These are phyloP conservation scores for Malacoctenus gilli DNA, from an alignment of 2,797 vertebrate genomes.

Conservation along the genomic window DNA sequence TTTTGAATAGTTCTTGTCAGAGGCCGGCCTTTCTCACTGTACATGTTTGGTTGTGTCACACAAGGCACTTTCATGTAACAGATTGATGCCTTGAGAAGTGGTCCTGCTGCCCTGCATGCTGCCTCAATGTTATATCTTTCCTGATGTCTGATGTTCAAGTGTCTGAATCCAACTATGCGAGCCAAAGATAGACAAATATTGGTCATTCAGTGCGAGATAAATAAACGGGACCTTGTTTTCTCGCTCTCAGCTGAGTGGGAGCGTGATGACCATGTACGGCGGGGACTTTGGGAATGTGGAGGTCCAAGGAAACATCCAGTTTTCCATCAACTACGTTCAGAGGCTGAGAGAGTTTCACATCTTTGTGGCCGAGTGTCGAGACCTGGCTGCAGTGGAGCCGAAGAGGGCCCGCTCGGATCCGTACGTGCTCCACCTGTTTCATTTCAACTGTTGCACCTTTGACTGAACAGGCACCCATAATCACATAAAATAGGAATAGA, in stretches of 20 bases:
- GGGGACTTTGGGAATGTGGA: constrained; percentile 90
- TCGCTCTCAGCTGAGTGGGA: constrained; percentile 87
- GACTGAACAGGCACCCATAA: too few relatives aligned
- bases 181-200: too few relatives aligned
- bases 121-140: background rate
- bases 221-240: background rate
- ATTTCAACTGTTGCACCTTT: too few relatives aligned
- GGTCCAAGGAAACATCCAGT: constrained; percentile 92
- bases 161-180: too few relatives aligned
- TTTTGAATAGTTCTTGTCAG: background rate
- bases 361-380: constrained; percentile 90
- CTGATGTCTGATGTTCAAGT: too few relatives aligned
- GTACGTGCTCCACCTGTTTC: too few relatives aligned
- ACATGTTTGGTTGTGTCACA: too few relatives aligned
- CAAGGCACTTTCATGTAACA: too few relatives aligned
- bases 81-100: background rate
- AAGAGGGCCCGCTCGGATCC: constrained; percentile 94
- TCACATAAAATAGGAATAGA: too few relatives aligned
- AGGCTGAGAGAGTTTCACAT: constrained; percentile 91
- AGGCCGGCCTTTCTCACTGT: background rate
- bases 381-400: constrained; percentile 89
- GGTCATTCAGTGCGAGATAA: too few relatives aligned
- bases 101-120: background rate
- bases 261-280: constrained; percentile 92
- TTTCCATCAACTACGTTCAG: constrained; percentile 92